Base-by-base conservation (phyloP, 92 coral and sea anemone species). In the Zoanthus solanderi region DNA sequence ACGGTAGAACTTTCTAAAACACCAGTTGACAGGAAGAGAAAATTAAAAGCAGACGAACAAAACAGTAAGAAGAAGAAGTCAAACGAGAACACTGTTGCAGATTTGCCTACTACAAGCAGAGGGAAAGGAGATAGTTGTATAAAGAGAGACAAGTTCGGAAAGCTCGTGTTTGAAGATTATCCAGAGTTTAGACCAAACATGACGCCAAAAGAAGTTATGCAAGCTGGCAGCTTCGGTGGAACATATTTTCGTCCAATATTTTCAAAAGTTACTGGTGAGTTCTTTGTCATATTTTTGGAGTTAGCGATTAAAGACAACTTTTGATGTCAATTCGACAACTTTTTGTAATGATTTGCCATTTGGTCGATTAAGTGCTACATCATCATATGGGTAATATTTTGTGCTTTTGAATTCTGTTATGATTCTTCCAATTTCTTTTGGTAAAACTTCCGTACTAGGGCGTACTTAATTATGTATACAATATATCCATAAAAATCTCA, bases 161-260 rank as follows among this genome's bases (percentile, higher is more conserved):
- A 94, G 71, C 89, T 94, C 15, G 71, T 90, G 15, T 94, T 94
- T 79, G 71, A 87, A 18, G 98, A 94, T 84, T 85, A 88, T 67
- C 98, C 98, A 14, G 93, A 92, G 29, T 94, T 94, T 87, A 92
- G 93, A 69, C 98, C 98, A 52, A 94, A 92, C 52, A 50, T 94
- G 83, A 94, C 95, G 0, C 98, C 98, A 10, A 91, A 92, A 73
- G 98, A 94, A 87, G 95, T 94, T 47, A 91, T 94, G 32, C 98
- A 92, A 68, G 92, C 94, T 47, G 98, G 98, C 18, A 94, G 98
- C 89, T 94, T 94, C 73, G 98, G 98, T 8, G 98, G 98, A 72
- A 94, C 98, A 30, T 94, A 94, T 80, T 94, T 85, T 47, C 85
- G 95, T 56, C 94, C 98, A 4, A 94, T 94, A 42, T 63, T 53